phyloP scores from a whole-genome alignment of 2,113 vertebrate genomes.

The Lagenorhynchus albirostris region DNA sequence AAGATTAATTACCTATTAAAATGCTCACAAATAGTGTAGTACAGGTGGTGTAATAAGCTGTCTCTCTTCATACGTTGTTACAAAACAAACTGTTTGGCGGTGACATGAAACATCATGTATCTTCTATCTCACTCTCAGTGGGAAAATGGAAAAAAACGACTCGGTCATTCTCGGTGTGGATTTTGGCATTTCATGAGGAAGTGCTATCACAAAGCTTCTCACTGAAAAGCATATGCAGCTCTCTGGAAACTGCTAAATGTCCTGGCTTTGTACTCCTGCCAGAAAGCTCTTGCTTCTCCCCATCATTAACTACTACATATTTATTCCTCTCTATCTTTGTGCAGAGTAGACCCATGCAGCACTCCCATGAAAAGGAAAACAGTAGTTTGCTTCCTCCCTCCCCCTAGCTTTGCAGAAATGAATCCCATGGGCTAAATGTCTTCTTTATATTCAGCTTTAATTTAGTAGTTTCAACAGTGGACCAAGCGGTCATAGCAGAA shows the following conservation, averaged over 20 bases:
- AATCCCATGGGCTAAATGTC: background rate
- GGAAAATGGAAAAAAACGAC: slow-evolving; percentile 69
- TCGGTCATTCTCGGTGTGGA: slow-evolving; percentile 48
- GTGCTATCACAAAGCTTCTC: background rate
- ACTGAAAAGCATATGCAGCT: slow-evolving; percentile 44
- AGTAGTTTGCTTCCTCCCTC: background rate
- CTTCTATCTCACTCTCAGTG: slow-evolving; percentile 65
- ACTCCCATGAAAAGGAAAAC: background rate
- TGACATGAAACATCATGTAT: slow-evolving; percentile 29
- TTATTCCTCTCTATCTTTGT: background rate
- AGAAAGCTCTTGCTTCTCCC: slow-evolving; percentile 52
- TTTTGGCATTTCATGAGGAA: slow-evolving; percentile 73
- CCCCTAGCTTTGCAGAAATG: background rate
- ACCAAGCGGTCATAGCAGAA: background rate
- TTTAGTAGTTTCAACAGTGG: background rate
- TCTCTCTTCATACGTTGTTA: slow-evolving; percentile 33
- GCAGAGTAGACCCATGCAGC: background rate
- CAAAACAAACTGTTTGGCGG: slow-evolving; percentile 41
- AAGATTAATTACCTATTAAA: slow-evolving; percentile 88
- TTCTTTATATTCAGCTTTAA: background rate
- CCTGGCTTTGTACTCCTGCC: slow-evolving; percentile 74
- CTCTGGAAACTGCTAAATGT: slow-evolving; percentile 64
- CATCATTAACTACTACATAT: background rate
- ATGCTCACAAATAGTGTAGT: slow-evolving; percentile 65
- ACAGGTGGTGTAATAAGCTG: slow-evolving; percentile 78